phyloP scores from a whole-genome alignment of 2,888 invertebrate species.

The Shargacucullia verbasci region DNA sequence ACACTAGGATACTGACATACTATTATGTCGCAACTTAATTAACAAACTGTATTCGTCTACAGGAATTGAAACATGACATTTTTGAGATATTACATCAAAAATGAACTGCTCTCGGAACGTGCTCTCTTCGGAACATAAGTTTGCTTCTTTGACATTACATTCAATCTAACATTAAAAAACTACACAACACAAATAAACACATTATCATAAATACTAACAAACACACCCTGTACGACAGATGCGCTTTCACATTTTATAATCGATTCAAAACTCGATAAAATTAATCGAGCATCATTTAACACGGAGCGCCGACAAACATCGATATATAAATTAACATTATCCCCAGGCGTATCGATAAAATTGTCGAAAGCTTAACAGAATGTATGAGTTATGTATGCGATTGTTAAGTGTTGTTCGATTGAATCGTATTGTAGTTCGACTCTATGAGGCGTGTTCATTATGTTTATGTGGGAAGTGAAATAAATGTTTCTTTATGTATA shows the following conservation, averaged over 20 bases:
- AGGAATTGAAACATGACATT: too few relatives aligned
- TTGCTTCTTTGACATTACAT: too few relatives aligned
- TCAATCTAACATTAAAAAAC: neutral
- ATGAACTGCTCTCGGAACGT: too few relatives aligned
- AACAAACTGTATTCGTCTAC: too few relatives aligned
- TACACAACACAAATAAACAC: constrained; percentile 48
- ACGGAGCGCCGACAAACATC: constrained; percentile 61
- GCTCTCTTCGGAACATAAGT: too few relatives aligned
- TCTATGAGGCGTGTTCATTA: constrained; percentile 46
- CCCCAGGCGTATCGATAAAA: constrained; percentile 62
- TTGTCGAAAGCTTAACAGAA: constrained; percentile 64
- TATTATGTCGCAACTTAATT: too few relatives aligned
- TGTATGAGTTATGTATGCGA: constrained; percentile 60
- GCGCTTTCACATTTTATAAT: constrained; percentile 64
- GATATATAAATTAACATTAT: constrained; percentile 62
- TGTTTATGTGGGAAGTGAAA: constrained; percentile 9
- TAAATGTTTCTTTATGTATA: neutral
- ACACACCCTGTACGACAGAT: constrained; percentile 67
- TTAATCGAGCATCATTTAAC: constrained; percentile 66
- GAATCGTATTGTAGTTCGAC: constrained; percentile 52
- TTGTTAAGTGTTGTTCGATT: constrained; percentile 57
- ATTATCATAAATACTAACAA: constrained; percentile 60
- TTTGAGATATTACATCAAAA: too few relatives aligned
- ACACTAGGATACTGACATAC: too few relatives aligned
- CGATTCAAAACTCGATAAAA: constrained; percentile 58